Conservation (phyloP, 2,797 vertebrate genomes). For the Lates japonicus region DNA sequence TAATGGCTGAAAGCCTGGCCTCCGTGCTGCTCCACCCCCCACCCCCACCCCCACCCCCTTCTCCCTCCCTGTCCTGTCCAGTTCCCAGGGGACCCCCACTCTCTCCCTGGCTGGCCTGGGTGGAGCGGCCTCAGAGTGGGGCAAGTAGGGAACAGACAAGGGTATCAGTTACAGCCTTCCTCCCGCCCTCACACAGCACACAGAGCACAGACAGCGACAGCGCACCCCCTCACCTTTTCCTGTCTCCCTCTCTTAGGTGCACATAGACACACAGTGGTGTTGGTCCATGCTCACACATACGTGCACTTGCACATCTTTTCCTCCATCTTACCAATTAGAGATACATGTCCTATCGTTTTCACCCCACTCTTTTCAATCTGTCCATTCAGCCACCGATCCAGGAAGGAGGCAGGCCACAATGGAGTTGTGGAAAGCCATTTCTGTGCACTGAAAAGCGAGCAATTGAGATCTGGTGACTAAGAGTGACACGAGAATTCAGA, state of each 20-base stretch:
- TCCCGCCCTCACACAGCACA: conserved; percentile 61
- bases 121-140: conserved; percentile 88
- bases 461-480: conserved; percentile 71
- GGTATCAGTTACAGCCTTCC: conserved; percentile 88
- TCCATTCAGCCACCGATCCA: conserved; percentile 60
- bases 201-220: conserved; percentile 71
- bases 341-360: conserved; percentile 78
- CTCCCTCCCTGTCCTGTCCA: conserved; percentile 77
- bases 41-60: conserved; percentile 42
- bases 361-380: conserved; percentile 65
- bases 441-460: conserved; percentile 69
- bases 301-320: conserved; percentile 54
- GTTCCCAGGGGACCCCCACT: conserved; percentile 89
- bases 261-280: conserved; percentile 52
- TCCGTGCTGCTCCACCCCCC: conserved; percentile 65
- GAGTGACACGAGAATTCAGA: conserved; percentile 63
- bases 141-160: conserved; percentile 89
- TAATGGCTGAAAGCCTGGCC: conserved; percentile 86
- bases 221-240: conserved; percentile 59
- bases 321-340: conserved; percentile 79
- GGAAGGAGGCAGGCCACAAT: conserved; percentile 72
- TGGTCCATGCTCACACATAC: conserved; percentile 33
- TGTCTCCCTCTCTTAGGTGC: conserved; percentile 48
- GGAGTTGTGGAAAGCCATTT: conserved; percentile 76
- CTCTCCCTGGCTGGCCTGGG: conserved; percentile 87